Base-by-base conservation (phyloP, 2,797 vertebrate species). In the Emydoidea blandingii region DNA sequence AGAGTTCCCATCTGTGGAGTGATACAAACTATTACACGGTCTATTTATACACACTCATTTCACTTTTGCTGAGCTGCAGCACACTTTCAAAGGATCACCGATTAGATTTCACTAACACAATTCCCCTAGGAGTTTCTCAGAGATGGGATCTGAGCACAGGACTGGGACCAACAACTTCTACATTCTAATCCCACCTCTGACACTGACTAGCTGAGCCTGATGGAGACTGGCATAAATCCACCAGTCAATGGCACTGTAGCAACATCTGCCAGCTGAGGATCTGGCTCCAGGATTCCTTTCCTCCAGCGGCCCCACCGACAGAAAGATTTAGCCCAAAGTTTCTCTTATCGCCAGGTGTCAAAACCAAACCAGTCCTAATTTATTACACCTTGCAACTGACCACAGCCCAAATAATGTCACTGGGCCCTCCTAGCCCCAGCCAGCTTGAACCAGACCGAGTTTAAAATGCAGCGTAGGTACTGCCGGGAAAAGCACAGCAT, bases 31-130 rank as follows among this genome's bases (percentile, higher is more conserved):
- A 57, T 57, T 57, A 11, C 19, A 9, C 81, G 21, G 54, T 5
- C 18, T 41, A 82, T 47, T 57, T 12, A 3, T 11, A 21, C 18
- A 27, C 27, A 16, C 41, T 44, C 4, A 29, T 29, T 59, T 59
- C 54, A 31, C 19, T 54, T 19, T 41, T 31, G 16, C 16, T 16
- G 54, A 41, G 21, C 41, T 23, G 10, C 10, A 44, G 11, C 37
- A 25, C n/a, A 6, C 9, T 57, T 27, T 19, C n/a, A 3, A 65
- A 44, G 16, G 41, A 2, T 44, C 23, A 47, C 2, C 2, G 1
- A 47, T 57, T 59, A 31, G 54, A 18, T 37, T 44, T 21, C 56
- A 49, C 29, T 1, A 6, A 59, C 81, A 47, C 54, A 31, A 19
- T 47, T 57, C 54, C 54, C 56, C 47, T 49, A 31, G 18, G 14